A percentile compares a stretch with the other conserved stretches of the same genome.
Evolutionary conservation across 2,797 vertebrate species (phyloP).

Genomic region (Eospalax fontanierii): DNA sequence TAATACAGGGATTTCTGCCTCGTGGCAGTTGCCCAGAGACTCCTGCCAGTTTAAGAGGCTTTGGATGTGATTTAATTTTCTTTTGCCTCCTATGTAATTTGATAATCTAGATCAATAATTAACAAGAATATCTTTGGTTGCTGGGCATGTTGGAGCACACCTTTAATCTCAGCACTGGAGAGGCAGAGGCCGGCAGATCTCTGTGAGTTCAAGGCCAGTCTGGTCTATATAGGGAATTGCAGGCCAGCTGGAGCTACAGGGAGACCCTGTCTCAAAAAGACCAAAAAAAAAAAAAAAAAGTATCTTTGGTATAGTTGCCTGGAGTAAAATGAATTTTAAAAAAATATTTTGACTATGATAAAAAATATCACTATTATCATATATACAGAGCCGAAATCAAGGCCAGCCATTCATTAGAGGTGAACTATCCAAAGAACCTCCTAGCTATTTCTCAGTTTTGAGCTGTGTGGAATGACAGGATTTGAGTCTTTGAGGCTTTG

Average conservation of each 20-base stretch:
- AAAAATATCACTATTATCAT: slow-evolving; percentile 18
- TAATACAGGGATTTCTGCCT: background rate
- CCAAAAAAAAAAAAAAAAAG: too few species aligned
- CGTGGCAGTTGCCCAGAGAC: background rate
- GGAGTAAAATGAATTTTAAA: slow-evolving; percentile 35
- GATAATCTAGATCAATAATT: slow-evolving; percentile 31
- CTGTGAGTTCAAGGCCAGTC: too few species aligned
- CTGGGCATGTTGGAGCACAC: too few species aligned
- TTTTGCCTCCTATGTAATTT: slow-evolving; percentile 37
- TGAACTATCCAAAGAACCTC: slow-evolving; percentile 8
- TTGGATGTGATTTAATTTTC: slow-evolving; percentile 14
- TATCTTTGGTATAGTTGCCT: slow-evolving; percentile 43
- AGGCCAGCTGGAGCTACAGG: too few species aligned
- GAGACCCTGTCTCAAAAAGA: too few species aligned
- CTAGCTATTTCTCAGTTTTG: slow-evolving; percentile 22
- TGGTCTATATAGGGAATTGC: too few species aligned
- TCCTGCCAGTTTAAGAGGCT: background rate
- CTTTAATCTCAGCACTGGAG: too few species aligned
- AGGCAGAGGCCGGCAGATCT: too few species aligned
- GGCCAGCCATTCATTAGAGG: background rate
- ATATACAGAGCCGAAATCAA: slow-evolving; percentile 15
- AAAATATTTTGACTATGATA: slow-evolving; percentile 9
- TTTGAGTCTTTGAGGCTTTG: slow-evolving; percentile 64
- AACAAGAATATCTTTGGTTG: slow-evolving; percentile 6
- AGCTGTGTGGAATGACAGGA: slow-evolving; percentile 32